Evolutionary conservation across 2,888 invertebrate species (phyloP).

Genomic region (Hyposoter dolosus): DNA sequence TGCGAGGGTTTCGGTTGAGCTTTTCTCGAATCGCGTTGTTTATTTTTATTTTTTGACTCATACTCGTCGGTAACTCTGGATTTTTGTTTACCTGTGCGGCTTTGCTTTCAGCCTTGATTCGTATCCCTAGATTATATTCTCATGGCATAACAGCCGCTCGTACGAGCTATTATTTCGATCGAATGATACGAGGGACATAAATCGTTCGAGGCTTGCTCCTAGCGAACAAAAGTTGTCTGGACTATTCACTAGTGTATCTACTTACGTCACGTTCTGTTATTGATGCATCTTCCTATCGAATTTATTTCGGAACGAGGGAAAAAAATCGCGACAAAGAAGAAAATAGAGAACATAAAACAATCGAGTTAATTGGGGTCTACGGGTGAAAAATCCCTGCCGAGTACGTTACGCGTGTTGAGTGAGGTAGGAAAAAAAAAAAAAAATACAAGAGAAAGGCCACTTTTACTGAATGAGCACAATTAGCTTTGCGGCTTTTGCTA

Average conservation of each 20-base stretch:
- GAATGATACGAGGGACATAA: constrained; percentile 5
- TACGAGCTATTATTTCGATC: constrained; percentile 27
- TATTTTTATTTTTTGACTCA: constrained; percentile 8
- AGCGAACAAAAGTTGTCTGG: constrained; percentile 21
- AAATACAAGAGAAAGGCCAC: constrained; percentile 14
- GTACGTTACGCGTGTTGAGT: constrained; percentile 15
- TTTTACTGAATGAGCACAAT: constrained; percentile 56
- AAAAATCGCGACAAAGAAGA: not conserved
- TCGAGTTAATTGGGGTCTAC: constrained; percentile 32
- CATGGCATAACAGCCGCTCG: not conserved
- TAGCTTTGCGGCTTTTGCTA: constrained; percentile 41
- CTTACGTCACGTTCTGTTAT: not conserved
- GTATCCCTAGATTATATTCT: constrained; percentile 27
- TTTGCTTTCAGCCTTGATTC: not conserved
- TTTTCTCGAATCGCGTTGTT: not conserved
- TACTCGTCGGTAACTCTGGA: not conserved
- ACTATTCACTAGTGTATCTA: not conserved
- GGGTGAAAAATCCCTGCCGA: constrained; percentile 25
- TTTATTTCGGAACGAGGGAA: not conserved
- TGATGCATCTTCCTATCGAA: constrained; percentile 15
- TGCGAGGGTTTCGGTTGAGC: constrained; percentile 2
- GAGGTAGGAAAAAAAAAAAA: constrained; percentile 2
- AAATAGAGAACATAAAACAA: constrained; percentile 17
- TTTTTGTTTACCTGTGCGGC: not conserved
- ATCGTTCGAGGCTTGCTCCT: constrained; percentile 11